Base-by-base conservation (phyloP, 2,888 invertebrate species). In the Empis livida region DNA sequence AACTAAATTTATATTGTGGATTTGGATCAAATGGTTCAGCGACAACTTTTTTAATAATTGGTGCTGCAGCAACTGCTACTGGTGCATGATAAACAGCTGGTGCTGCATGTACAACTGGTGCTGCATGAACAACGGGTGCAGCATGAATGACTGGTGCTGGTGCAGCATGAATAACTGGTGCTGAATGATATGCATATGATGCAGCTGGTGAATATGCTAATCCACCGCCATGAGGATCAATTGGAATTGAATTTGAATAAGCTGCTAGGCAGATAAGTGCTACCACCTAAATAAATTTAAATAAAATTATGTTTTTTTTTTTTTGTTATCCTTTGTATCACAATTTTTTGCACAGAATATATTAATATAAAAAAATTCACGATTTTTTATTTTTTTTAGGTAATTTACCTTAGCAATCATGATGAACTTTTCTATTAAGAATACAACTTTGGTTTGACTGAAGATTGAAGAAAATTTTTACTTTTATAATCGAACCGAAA, bases 1-100 rank as follows among this genome's bases (percentile, higher is more conserved):
- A 81, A 42, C 79, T 76, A 65, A 76, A 82, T 45, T 78, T 78
- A 60, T 82, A 81, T 60, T 79, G 77, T 11, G 80, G 80, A 54
- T 62, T 62, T n/a, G 60, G 59, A 52, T 62, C 62, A 37, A 55
- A 58, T 43, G 64, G 61, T 49, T 62, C 60, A 10, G 53, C 43
- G 5, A 59, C 57, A 13, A 59, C 56, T 9, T 61, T 56, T 38
- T 49, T 46, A 37, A 51, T 52, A 1, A 50, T 17, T 10, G 53
- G 51, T 9, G 49, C 42, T 49, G 63, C 61, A 44, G 63, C 62
- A 47, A 48, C 38, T 48, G 17, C 54, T 44, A 44, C 42, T 14
- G 46, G 43, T 8, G 48, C 46, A 35, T 49, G 43, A 37, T 48
- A 46, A 4, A 41, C 35, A 13, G 55, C 51, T 3, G 53, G 48